Evolutionary conservation across 2,797 vertebrate genomes (phyloP).

Genomic region (Austrolebias charrua): DNA sequence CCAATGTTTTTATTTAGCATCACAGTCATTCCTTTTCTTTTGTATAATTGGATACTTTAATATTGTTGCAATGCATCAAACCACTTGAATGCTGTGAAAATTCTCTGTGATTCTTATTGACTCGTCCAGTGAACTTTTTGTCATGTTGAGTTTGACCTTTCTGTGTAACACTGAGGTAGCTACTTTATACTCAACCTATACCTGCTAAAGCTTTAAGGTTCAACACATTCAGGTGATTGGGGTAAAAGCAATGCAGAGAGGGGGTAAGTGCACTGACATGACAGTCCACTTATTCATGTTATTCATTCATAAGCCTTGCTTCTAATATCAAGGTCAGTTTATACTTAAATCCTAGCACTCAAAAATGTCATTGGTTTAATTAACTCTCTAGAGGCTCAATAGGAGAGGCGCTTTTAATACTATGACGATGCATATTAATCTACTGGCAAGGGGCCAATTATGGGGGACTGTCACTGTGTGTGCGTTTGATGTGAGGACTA

Average conservation of each 20-base stretch:
- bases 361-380: conserved; percentile 68
- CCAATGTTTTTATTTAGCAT: too few species aligned
- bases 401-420: conserved; percentile 63
- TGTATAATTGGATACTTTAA: too few species aligned
- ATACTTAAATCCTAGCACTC: conserved; percentile 46
- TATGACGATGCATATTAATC: conserved; percentile 67
- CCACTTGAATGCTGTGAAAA: too few species aligned
- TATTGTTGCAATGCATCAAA: too few species aligned
- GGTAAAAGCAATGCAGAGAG: conserved; percentile 32
- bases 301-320: conserved; percentile 25
- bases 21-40: too few species aligned
- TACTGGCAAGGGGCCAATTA: conserved; percentile 61
- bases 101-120: too few species aligned
- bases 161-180: conserved; percentile 15
- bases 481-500: conserved; percentile 34
- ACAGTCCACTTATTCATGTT: conserved; percentile 25
- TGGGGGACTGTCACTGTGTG: conserved; percentile 39
- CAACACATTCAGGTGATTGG: conserved; percentile 14
- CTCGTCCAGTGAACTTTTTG: conserved; percentile 7
- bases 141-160: conserved; percentile 32
- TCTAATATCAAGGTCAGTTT: conserved; percentile 54
- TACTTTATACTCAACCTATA: conserved; percentile 8
- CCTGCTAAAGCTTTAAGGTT: conserved; percentile 16
- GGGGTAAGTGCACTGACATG: conserved; percentile 42
- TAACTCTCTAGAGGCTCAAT: conserved; percentile 62